Evolutionary conservation across 2,113 vertebrate genomes (phyloP).

Genomic region (Sclerurus mexicanus): DNA sequence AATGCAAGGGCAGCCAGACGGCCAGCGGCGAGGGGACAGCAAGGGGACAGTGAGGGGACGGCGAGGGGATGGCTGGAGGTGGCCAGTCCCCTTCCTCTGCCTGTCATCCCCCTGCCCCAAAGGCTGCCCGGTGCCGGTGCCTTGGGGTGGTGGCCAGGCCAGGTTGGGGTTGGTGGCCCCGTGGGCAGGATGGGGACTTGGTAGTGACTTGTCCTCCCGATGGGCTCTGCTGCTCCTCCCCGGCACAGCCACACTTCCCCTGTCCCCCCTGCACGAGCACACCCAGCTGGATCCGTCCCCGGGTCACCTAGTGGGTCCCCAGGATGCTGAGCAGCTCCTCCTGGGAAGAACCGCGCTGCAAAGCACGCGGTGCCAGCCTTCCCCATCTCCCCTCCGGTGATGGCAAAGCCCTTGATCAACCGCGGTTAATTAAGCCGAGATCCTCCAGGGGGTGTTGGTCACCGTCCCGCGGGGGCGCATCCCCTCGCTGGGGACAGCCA

Average conservation of each 20-base stretch:
- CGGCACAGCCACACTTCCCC: rapidly evolving
- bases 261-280: background rate
- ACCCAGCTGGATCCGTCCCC: background rate
- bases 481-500: background rate
- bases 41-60: background rate
- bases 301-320: background rate
- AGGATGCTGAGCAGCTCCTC: background rate
- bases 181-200: rapidly evolving
- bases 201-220: rapidly evolving
- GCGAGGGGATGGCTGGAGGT: background rate
- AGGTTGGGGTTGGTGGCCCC: background rate
- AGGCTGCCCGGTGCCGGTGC: background rate
- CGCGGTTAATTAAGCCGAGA: background rate
- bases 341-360: background rate
- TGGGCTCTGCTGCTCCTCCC: background rate
- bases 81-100: background rate
- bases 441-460: background rate
- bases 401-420: background rate
- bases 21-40: rapidly evolving
- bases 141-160: rapidly evolving
- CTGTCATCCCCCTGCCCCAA: background rate
- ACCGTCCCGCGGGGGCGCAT: rapidly evolving
- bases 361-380: too few relatives aligned
- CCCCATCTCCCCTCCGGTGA: background rate
- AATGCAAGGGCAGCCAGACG: background rate